These are phyloP conservation scores for Myrmophylax atrothorax DNA, from an alignment of 2,113 vertebrate genomes.

Conservation along the genomic window DNA sequence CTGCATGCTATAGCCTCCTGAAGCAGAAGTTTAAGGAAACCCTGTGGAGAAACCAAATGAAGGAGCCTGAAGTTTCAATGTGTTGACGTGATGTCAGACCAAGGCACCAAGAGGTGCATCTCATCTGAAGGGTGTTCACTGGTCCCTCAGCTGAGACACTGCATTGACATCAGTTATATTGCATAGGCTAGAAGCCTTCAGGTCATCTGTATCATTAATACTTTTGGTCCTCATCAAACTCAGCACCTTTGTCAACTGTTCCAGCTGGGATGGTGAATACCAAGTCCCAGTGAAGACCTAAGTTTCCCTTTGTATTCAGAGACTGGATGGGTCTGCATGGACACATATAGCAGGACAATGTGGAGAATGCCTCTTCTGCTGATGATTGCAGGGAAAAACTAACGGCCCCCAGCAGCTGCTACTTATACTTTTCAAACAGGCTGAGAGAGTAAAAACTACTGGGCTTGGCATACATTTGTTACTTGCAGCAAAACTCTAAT, in stretches of 20 bases:
- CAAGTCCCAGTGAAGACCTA: neutral
- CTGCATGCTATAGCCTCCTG: neutral
- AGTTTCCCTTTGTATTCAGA: neutral
- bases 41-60: neutral
- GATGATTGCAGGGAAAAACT: neutral
- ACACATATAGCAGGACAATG: neutral
- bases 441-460: neutral
- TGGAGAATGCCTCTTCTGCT: neutral
- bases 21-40: neutral
- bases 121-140: neutral
- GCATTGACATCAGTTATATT: neutral
- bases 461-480: neutral
- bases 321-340: neutral
- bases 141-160: neutral
- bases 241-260: neutral
- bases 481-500: constrained; percentile 14
- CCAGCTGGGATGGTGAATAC: neutral
- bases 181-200: neutral
- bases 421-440: neutral
- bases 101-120: neutral
- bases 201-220: neutral
- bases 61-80: neutral
- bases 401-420: neutral
- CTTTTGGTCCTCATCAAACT: neutral
- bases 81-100: neutral